These are phyloP conservation scores for Ardeotis arabs DNA, from an alignment of 2,113 vertebrate species.

Conservation along the genomic window DNA sequence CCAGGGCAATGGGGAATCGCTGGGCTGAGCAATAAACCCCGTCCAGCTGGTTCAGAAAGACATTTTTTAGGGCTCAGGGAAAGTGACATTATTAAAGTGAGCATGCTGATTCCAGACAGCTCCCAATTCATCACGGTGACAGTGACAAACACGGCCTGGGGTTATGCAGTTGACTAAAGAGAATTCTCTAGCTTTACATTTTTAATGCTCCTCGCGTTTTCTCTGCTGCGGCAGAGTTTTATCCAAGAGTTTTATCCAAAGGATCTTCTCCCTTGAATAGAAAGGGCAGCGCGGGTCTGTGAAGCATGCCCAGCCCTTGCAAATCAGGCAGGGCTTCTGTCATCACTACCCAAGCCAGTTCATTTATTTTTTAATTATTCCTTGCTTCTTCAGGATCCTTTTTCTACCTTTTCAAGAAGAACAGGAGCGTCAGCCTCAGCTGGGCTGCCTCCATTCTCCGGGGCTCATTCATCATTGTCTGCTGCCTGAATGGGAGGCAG, in stretches of 20 bases:
- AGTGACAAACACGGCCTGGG: constrained; percentile 43
- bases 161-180: constrained; percentile 40
- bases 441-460: constrained; percentile 42
- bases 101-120: constrained; percentile 23
- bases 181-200: constrained; percentile 69
- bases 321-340: constrained; percentile 44
- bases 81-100: constrained; percentile 22
- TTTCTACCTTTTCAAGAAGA: constrained; percentile 55
- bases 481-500: constrained; percentile 58
- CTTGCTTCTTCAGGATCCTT: constrained; percentile 29
- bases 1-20: background rate
- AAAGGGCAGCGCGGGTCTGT: constrained; percentile 33
- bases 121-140: constrained; percentile 31
- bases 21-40: background rate
- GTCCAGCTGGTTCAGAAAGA: constrained; percentile 50
- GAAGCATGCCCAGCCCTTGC: constrained; percentile 48
- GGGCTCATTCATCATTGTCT: constrained; percentile 70
- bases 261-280: constrained; percentile 52
- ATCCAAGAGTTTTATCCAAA: constrained; percentile 38
- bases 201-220: constrained; percentile 44
- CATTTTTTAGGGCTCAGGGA: background rate
- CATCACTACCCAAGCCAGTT: background rate
- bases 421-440: constrained; percentile 51
- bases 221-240: constrained; percentile 6
- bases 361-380: constrained; percentile 61